Conservation (phyloP, 2,113 vertebrate genomes). For the Noctilio leporinus region DNA sequence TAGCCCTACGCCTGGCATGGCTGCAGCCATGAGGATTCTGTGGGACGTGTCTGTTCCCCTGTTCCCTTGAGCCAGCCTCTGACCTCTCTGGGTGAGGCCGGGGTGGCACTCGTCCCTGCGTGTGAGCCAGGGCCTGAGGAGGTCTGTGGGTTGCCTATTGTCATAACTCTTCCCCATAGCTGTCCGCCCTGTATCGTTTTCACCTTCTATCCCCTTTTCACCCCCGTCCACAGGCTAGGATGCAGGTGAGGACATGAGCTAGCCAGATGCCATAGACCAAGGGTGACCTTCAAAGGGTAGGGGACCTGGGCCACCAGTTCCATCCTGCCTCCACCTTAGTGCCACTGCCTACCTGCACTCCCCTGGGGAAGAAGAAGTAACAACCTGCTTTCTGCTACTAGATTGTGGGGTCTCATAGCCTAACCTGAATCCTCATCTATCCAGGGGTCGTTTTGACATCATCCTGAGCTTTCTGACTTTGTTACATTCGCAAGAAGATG, state of each 20-base stretch:
- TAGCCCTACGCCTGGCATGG: background rate
- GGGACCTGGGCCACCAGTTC: background rate
- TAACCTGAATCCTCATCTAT: background rate
- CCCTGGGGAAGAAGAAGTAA: background rate
- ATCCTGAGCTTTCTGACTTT: background rate
- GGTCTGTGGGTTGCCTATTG: too few relatives aligned
- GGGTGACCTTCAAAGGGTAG: background rate
- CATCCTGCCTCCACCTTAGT: fast-evolving
- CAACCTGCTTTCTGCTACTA: fast-evolving
- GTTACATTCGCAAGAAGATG: background rate
- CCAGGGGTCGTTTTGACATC: fast-evolving
- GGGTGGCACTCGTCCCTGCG: fast-evolving
- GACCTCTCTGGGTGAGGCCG: fast-evolving
- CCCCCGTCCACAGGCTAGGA: background rate
- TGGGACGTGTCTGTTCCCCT: background rate
- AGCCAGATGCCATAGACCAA: background rate
- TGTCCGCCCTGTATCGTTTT: background rate
- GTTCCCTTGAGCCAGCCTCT: background rate
- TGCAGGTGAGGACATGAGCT: fast-evolving
- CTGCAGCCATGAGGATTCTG: background rate
- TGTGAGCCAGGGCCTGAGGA: background rate
- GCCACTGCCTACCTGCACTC: background rate
- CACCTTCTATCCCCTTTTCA: background rate
- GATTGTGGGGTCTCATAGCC: background rate
- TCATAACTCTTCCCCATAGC: fast-evolving